These are phyloP conservation scores for Drosophila greeni DNA, from an alignment of 2,888 invertebrate species.

Conservation along the genomic window DNA sequence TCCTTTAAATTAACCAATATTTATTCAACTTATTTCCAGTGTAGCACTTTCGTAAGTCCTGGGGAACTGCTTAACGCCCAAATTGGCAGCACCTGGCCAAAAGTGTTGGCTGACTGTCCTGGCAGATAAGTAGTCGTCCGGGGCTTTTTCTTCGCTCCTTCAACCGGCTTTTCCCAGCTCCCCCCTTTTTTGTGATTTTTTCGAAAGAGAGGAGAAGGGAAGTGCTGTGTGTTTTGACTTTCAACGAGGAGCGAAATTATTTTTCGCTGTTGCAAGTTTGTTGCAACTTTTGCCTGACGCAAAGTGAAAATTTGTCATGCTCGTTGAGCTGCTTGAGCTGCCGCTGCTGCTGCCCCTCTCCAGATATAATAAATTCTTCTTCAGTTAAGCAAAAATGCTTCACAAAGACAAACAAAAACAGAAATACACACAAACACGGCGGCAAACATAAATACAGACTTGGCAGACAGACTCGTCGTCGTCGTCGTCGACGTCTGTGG, in stretches of 20 bases:
- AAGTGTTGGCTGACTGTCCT: constrained; percentile 54
- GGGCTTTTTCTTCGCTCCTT: constrained; percentile 30
- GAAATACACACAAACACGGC: constrained; percentile 19
- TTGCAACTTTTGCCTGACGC: constrained; percentile 66
- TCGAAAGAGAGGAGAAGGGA: neutral
- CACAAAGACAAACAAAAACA: constrained; percentile 41
- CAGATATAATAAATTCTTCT: constrained; percentile 68
- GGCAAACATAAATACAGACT: constrained; percentile 62
- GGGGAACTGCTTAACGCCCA: constrained; percentile 63
- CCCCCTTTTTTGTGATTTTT: constrained; percentile 8
- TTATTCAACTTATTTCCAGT: neutral
- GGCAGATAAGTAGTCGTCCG: constrained; percentile 62
- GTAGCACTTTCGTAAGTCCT: constrained; percentile 27
- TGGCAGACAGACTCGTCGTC: constrained; percentile 17
- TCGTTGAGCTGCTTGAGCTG: constrained; percentile 61
- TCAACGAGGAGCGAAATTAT: constrained; percentile 48
- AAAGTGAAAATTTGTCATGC: constrained; percentile 73
- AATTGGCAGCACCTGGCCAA: constrained; percentile 70
- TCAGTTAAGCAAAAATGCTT: constrained; percentile 67
- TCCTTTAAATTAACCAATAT: neutral
- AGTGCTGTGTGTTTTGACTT: constrained; percentile 42
- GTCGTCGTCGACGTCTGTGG: constrained; percentile 49
- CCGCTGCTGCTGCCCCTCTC: constrained; percentile 15
- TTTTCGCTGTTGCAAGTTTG: constrained; percentile 69
- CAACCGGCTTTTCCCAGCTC: neutral